A percentile compares a stretch with the other conserved stretches of the same genome.
Evolutionary conservation across 2,888 invertebrate species (phyloP).

Genomic region (Netelia melanura): DNA sequence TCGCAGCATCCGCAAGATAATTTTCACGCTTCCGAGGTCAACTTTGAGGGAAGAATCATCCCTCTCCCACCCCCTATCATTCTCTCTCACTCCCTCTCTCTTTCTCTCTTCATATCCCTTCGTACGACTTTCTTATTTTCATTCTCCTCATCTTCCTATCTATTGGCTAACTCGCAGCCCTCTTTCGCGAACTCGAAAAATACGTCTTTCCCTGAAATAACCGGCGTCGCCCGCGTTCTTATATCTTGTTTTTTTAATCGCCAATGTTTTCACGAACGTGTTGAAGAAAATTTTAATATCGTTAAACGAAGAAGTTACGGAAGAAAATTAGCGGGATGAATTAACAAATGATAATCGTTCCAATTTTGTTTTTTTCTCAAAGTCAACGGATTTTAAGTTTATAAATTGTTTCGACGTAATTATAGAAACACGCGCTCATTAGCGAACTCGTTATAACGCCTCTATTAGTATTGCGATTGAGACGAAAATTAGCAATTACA

Average conservation of each 20-base stretch:
- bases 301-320: too few species aligned
- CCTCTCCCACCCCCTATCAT: neutral
- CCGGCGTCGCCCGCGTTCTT: neutral
- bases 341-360: too few species aligned
- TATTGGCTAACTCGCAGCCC: constrained; percentile 53
- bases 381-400: too few species aligned
- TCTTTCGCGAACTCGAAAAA: constrained; percentile 34
- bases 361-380: too few species aligned
- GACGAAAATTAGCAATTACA: too few species aligned
- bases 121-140: constrained; percentile 20
- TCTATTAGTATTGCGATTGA: too few species aligned
- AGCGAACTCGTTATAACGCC: too few species aligned
- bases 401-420: too few species aligned
- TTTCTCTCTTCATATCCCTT: neutral
- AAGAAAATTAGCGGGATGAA: too few species aligned
- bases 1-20: constrained; percentile 69
- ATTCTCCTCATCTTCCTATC: constrained; percentile 46
- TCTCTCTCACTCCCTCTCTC: neutral
- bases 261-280: neutral
- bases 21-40: constrained; percentile 68
- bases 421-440: too few species aligned
- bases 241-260: neutral
- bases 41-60: constrained; percentile 48
- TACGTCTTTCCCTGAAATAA: constrained; percentile 20
- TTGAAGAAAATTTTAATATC: too few species aligned